These are phyloP conservation scores for Smithornis capensis DNA, from an alignment of 2,113 vertebrate genomes.

Conservation along the genomic window DNA sequence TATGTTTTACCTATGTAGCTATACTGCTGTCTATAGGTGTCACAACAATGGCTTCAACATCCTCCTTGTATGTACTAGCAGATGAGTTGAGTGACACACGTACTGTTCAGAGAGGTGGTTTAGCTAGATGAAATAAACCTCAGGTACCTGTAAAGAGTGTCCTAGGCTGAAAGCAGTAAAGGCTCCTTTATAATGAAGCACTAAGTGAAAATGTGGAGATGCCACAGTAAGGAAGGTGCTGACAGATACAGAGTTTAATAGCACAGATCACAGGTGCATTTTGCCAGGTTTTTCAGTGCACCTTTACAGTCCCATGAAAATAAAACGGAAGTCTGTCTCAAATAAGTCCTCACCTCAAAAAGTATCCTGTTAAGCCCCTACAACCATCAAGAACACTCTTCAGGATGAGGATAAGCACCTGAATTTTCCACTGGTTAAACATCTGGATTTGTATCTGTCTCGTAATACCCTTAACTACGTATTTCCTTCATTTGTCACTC, in stretches of 20 bases:
- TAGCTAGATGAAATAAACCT: background rate
- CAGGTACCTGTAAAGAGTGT: background rate
- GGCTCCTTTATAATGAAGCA: background rate
- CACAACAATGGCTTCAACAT: background rate
- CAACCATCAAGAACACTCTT: background rate
- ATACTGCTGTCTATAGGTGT: background rate
- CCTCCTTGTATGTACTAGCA: background rate
- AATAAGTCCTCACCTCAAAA: background rate
- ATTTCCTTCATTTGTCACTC: constrained; percentile 9
- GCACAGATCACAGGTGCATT: background rate
- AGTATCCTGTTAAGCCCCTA: background rate
- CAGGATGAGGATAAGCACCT: background rate
- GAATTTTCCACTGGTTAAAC: background rate
- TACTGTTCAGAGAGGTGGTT: background rate
- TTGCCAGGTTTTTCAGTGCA: background rate
- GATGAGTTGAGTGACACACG: background rate
- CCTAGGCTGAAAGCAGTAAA: background rate
- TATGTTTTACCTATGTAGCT: background rate
- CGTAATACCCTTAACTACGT: background rate
- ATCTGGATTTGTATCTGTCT: background rate
- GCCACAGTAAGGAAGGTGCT: background rate
- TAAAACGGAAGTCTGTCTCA: background rate
- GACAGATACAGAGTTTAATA: background rate
- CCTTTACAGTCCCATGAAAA: background rate
- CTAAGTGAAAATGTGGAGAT: background rate